These are phyloP conservation scores for Arrhopalites spinosus DNA, from an alignment of 2,888 invertebrate genomes.

Conservation along the genomic window DNA sequence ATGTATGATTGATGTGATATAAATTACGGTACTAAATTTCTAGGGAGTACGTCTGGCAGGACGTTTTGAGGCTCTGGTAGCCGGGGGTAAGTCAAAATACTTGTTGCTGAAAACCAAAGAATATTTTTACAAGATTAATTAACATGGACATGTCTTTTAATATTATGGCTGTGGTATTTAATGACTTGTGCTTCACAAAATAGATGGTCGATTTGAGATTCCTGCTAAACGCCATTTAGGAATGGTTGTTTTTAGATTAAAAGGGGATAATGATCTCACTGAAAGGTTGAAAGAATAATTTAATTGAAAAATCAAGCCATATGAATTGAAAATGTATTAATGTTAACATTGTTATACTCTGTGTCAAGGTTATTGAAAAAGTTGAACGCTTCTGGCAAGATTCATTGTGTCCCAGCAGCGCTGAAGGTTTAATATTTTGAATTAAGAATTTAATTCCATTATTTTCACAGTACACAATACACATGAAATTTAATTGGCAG, in stretches of 20 bases:
- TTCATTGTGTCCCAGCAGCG: slow-evolving; percentile 94
- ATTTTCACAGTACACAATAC: not conserved
- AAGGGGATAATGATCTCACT: slow-evolving; percentile 76
- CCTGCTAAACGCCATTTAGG: slow-evolving; percentile 83
- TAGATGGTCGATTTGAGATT: slow-evolving; percentile 86
- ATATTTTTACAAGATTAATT: no score
- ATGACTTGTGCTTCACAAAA: no score
- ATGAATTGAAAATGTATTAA: not conserved
- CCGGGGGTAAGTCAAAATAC: no score
- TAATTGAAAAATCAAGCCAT: not conserved
- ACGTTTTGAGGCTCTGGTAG: slow-evolving; percentile 84
- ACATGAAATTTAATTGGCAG: slow-evolving; percentile 16
- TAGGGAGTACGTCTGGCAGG: slow-evolving; percentile 87
- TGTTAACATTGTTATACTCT: slow-evolving; percentile 43
- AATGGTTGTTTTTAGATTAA: slow-evolving; percentile 88
- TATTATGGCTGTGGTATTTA: no score
- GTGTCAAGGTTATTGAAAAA: slow-evolving; percentile 72
- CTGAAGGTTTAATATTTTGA: slow-evolving; percentile 67
- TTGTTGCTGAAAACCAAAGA: no score
- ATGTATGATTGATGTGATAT: not conserved
- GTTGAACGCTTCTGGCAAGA: slow-evolving; percentile 81
- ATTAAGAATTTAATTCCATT: not conserved
- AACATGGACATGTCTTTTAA: no score
- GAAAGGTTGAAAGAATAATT: slow-evolving; percentile 65
- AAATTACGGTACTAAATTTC: slow-evolving; percentile 38